Evolutionary conservation across 1,140 invertebrate species (phyloP).

Genomic region (Drosophila repleta): DNA sequence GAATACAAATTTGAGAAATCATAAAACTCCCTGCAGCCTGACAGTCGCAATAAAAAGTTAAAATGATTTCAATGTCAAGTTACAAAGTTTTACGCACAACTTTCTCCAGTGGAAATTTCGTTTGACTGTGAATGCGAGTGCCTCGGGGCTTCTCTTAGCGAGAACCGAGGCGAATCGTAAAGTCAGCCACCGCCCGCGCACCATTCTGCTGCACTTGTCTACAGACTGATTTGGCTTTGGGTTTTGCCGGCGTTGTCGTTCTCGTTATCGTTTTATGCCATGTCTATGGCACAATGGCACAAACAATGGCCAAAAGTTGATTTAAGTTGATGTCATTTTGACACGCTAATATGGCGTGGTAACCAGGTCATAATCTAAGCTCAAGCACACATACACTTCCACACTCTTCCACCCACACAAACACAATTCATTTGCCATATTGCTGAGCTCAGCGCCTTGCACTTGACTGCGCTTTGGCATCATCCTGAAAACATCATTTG

Average conservation of each 20-base stretch:
- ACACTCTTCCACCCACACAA: neutral
- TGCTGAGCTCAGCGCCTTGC: constrained; percentile 44
- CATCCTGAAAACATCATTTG: constrained; percentile 32
- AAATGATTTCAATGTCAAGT: constrained; percentile 14
- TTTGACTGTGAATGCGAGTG: constrained; percentile 16
- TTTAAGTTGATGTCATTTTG: constrained; percentile 74
- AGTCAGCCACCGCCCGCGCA: constrained; percentile 1
- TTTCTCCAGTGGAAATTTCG: constrained; percentile 1
- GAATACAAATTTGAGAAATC: neutral
- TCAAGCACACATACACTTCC: neutral
- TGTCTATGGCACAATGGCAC: constrained; percentile 49
- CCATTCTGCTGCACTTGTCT: neutral
- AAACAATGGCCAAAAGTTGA: constrained; percentile 70
- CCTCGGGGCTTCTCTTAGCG: constrained; percentile 1
- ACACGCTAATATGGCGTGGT: constrained; percentile 69
- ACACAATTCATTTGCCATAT: constrained; percentile 60
- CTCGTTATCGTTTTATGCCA: constrained; percentile 66
- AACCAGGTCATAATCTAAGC: constrained; percentile 60
- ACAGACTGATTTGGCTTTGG: constrained; percentile 38
- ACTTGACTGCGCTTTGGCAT: constrained; percentile 59
- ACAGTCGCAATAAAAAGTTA: neutral
- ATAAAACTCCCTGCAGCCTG: neutral
- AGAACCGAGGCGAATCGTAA: constrained; percentile 23
- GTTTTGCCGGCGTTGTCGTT: constrained; percentile 21
- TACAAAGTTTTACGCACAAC: constrained; percentile 14